Base-by-base conservation (phyloP, 2,113 vertebrate species). In the Gallinago jamesoni region DNA sequence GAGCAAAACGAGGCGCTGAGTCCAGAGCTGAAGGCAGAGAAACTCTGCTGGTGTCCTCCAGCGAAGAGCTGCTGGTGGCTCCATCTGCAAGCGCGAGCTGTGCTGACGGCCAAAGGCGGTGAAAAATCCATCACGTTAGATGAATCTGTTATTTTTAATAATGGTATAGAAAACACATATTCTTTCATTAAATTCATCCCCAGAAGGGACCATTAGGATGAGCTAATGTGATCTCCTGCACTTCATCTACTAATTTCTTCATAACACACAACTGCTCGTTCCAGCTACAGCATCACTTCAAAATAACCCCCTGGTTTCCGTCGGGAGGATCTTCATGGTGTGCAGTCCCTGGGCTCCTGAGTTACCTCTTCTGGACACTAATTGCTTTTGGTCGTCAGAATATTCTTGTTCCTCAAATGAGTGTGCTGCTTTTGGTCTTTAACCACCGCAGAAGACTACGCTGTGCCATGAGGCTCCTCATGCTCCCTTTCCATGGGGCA, bases 131-230 rank as follows among this genome's bases (percentile, higher is more conserved):
- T 39, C 83, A 87, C 45, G 73, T 91, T 19, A 56, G 59, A 79
- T 28, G 28, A 87, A 78, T 78, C 35, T 83, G 66, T 87, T 74
- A 64, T 84, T 88, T 80, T 84, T 69, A 94, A 84, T 80, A 91
- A 88, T 80, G 56, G 69, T 66, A 53, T 76, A 64, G 64, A 64
- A 24, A 2, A 0, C 80, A 80, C 50, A 47, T 57, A 75, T 69
- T 80, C 50, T 53, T 91, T 91, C 89, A 84, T 91, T 84, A 84
- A 80, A 76, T 48, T 80, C 68, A 48, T 76, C 41, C 45, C 79
- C 63, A 55, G 80, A 70, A 91, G 84, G 68, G 68, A 84, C 80
- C 68, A 76, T 88, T 80, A 84, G 52, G 62, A 55, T 70, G 88
- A 91, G 59, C 68, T 59, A 53, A 66, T 66, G 68, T 33, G 33